Base-by-base conservation (phyloP, 2,888 invertebrate genomes). In the Pristionchus arcanus region DNA sequence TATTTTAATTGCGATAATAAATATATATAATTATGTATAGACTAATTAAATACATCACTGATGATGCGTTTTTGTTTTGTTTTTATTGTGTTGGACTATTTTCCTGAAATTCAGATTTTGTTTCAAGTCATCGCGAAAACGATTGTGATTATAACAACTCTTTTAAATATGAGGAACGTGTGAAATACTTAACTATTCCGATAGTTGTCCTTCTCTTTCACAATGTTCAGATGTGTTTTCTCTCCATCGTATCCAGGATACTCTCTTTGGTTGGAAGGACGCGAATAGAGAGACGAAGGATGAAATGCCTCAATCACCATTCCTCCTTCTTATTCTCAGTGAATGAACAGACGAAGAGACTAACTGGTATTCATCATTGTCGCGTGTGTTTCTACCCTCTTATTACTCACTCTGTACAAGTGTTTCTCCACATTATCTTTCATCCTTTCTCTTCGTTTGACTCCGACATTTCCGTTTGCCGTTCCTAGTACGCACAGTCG, bases 201-300 rank as follows among this genome's bases (percentile, higher is more conserved):
- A n/a, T n/a, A n/a, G 42, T 7, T 74, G 37, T 37, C 34, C 74
- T 42, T 74, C 37, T 34, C 74, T 74, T 74, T 74, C 74, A 34
- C 74, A 74, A 74, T 74, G 9, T 42, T 37, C 21, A 71, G 68
- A 71, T 34, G 13, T 74, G 74, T 74, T 74, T 74, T 74, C 31
- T 37, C 63, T 55, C 37, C 74, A 74, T 16, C 81, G 81, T 81
- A 81, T 81, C 81, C 53, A 81, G 49, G 81, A 81, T 42, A 81
- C 81, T 53, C 42, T 2, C 42, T 49, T 34, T 42, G 28, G 49
- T 42, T 42, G 53, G 28, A 53, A 49, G 49, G 81, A 81, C 81
- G 49, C 42, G n/a, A 31, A 25, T n/a, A 53, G 21, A 42, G 49
- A 49, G 28, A 81, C 28, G 49, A 49, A 81, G 42, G n/a, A 63